phyloP scores from a whole-genome alignment of 2,113 vertebrate species.

The Galbula dea region DNA sequence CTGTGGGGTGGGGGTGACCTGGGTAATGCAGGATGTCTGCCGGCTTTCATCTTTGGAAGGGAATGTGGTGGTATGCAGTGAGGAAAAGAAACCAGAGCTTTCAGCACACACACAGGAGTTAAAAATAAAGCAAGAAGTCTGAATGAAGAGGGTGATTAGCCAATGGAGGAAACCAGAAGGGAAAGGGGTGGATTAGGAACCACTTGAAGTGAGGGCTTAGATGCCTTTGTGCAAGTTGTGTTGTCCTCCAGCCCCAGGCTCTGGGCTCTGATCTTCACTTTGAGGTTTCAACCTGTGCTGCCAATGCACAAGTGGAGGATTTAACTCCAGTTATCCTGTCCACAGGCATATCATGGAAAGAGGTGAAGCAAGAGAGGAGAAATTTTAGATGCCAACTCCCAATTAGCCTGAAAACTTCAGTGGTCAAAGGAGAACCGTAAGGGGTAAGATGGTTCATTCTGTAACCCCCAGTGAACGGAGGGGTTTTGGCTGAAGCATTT shows the following conservation, averaged over 20 bases:
- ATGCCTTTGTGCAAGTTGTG: not conserved
- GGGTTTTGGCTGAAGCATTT: not conserved
- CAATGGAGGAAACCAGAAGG: not conserved
- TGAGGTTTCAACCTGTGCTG: not conserved
- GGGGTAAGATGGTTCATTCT: not conserved
- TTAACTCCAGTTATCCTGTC: not conserved
- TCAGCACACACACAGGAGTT: not conserved
- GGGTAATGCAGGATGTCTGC: not conserved
- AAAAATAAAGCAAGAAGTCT: not conserved
- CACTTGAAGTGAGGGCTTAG: not conserved
- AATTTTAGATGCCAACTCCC: not conserved
- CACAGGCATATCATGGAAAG: rapidly evolving
- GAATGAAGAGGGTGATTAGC: not conserved
- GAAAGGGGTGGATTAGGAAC: slow-evolving; percentile 15
- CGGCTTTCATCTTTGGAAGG: not conserved
- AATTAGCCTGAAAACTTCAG: not conserved
- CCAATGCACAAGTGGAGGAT: not conserved
- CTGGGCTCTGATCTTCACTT: not conserved
- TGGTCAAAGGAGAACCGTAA: not conserved
- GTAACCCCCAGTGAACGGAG: not conserved
- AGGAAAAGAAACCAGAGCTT: slow-evolving; percentile 11
- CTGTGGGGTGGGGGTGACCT: not conserved
- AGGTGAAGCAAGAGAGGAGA: not conserved
- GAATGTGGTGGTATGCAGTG: not conserved
- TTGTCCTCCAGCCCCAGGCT: not conserved